A percentile compares a stretch with the other conserved stretches of the same genome.
Evolutionary conservation across 2,113 vertebrate species (phyloP).

Genomic region (Stegostoma tigrinum): DNA sequence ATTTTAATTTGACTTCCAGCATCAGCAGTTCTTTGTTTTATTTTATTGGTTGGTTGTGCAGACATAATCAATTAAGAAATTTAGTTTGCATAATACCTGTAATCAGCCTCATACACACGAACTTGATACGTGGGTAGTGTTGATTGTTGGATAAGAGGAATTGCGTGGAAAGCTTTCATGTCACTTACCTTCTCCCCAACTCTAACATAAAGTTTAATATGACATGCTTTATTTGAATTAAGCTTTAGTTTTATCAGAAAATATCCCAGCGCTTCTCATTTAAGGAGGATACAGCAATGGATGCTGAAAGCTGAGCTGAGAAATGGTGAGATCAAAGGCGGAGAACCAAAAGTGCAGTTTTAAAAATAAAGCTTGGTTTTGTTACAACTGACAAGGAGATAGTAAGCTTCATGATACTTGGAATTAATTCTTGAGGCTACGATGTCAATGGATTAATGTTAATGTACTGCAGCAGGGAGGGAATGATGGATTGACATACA

Average conservation of each 20-base stretch:
- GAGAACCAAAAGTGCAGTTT: background rate
- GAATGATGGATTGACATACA: background rate
- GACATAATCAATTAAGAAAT: background rate
- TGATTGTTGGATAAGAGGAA: background rate
- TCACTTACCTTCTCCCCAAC: background rate
- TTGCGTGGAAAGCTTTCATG: background rate
- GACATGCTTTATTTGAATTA: background rate
- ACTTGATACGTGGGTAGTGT: background rate
- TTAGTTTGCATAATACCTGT: background rate
- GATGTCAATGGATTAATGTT: background rate
- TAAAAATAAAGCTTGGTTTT: background rate
- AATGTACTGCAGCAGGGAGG: background rate
- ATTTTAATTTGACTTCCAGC: no score
- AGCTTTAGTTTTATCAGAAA: background rate
- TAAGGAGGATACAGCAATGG: background rate
- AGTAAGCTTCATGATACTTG: background rate
- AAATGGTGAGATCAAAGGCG: background rate
- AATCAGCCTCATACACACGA: background rate
- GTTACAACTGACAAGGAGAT: background rate
- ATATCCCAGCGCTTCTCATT: background rate
- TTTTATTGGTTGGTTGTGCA: background rate
- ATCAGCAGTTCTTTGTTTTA: no score
- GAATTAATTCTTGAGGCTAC: background rate
- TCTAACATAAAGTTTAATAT: background rate
- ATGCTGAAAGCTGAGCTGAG: background rate